Evolutionary conservation across 2,113 vertebrate species (phyloP), one percentile per base, ranked within the genome.

Genomic region (Leuciscus idus): DNA sequence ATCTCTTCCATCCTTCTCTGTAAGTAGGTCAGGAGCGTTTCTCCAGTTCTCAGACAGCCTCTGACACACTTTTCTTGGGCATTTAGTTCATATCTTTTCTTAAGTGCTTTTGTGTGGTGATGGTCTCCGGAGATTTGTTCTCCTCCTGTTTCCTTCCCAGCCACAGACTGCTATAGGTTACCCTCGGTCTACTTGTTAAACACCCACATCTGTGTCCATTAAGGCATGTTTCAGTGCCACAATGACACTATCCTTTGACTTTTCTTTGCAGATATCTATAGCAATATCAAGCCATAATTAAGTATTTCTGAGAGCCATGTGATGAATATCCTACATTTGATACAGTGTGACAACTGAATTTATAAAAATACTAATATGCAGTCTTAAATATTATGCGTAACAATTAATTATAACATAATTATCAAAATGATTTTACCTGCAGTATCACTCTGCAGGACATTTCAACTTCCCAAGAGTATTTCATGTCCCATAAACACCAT

Each of bases 21-120:
- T 83, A 86, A 82, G 77, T 86, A 83, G 85, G 85, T 83, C 85
- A 86, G 39, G 28, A 43, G 72, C 68, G 12, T 62, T 74, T 83
- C n/a, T 48, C 23, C 66, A 57, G 62, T 86, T 72, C 61, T 79
- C 84, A 72, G 33, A 26, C 50, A 81, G 52, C 57, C 85, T 73
- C 64, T 72, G 85, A 84, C 81, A 87, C 33, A 84, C 74, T 83
- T 87, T 84, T 87, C 61, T 66, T 66, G 13, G 48, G 50, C 86
- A 77, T 83, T 83, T 87, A 87, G 57, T 83, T 87, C 81, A 84
- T 79, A 83, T 87, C 81, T 55, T 78, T 83, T 66, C 36, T 70
- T 70, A 84, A 84, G 81, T 84, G 81, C 81, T 83, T 83, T 73
- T 73, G 81, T 83, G 81, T 59, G 81, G 68, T 73, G 81, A 73